Evolutionary conservation across 2,797 vertebrate species (phyloP).

Genomic region (Harpagifer antarcticus): DNA sequence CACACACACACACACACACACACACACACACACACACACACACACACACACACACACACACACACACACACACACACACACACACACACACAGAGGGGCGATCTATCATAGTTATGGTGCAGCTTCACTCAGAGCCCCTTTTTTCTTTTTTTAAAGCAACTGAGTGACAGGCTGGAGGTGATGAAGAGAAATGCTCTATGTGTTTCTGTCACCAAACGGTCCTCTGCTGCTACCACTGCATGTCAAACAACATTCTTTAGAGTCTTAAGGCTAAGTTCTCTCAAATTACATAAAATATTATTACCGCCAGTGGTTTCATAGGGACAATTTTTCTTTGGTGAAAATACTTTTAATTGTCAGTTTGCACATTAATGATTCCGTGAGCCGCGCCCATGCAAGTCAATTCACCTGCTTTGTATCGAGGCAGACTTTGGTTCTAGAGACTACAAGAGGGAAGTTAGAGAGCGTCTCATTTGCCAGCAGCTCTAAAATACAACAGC

Average conservation of each 20-base stretch:
- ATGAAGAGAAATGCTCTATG: constrained; percentile 63
- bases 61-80: constrained; percentile 32
- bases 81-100: constrained; percentile 39
- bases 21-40: constrained; percentile 22
- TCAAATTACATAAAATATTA: not conserved
- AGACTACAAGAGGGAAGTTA: constrained; percentile 23
- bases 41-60: constrained; percentile 33
- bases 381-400: not conserved
- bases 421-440: not conserved
- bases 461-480: constrained; percentile 79
- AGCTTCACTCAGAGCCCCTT: constrained; percentile 40
- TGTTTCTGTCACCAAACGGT: constrained; percentile 54
- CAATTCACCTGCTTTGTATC: not conserved
- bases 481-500: constrained; percentile 88
- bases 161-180: constrained; percentile 40
- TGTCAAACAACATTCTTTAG: not conserved
- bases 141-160: constrained; percentile 12
- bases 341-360: constrained; percentile 6
- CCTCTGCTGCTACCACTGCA: constrained; percentile 1
- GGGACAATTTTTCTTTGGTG: not conserved
- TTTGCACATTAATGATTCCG: not conserved
- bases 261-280: constrained; percentile 1
- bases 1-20: constrained; percentile 35
- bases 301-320: not conserved
- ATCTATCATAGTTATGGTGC: constrained; percentile 70